Base-by-base conservation (phyloP, 1,140 invertebrate genomes). In the Nilaparvata lugens region DNA sequence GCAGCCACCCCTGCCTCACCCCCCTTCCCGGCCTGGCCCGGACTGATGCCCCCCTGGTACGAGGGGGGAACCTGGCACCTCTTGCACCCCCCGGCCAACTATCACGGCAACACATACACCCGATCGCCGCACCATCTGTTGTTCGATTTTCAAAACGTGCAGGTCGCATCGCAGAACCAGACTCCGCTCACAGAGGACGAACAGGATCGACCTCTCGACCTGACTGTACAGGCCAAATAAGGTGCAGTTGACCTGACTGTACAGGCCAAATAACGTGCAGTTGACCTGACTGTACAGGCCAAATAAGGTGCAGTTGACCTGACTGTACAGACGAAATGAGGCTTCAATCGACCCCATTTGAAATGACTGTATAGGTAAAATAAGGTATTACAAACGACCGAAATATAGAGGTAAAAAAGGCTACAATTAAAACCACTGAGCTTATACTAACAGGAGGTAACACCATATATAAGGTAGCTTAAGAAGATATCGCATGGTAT, bases 151-250 rank as follows among this genome's bases (percentile, higher is more conserved):
- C 21, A 48, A 19, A 48, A 48, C 21, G 21, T 48, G 16, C 45
- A 48, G 7, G 18, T 7, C 4, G 11, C 16, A 16, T 16, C 45
- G 14, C 45, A 23, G 14, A 23, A 18, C 16, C 16, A 19, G 16
- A 48, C 1, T 48, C 45, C 45, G 2, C 45, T 23, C 11, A 51
- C 18, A 31, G 25, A 31, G 14, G 58, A 63, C 21, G 62, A 64
- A 51, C 62, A 64, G 54, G 62, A 64, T 14, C 21, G 52, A 53
- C 62, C 59, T 38, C 40, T 64, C 16, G 62, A 64, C 43, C 54
- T 64, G 3, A 64, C 62, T 13, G 51, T 60, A n/a, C 59, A 60
- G 18, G 45, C 45, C 1, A 48, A 48, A 16, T 48, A 48, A 18
- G 31, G 9, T 11, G 7, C 25, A 7, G 7, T 28, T 28, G n/a